A percentile compares a stretch with the other conserved stretches of the same genome.
These are phyloP conservation scores for Pedionomus torquatus DNA, from an alignment of 2,113 vertebrate genomes.

Conservation along the genomic window DNA sequence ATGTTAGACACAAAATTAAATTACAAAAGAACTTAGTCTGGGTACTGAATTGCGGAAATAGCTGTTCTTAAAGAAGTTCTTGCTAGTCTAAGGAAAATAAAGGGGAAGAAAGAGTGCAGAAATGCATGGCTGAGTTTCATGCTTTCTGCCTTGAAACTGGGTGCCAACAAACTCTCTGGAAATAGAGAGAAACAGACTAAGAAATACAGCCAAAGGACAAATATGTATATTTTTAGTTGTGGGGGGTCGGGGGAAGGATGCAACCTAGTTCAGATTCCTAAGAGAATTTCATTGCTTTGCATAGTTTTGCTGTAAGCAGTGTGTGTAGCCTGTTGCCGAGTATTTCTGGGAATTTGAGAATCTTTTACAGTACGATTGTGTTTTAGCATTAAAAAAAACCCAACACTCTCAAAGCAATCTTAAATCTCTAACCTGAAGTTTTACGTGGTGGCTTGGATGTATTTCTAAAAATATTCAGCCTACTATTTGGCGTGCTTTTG, in stretches of 20 bases:
- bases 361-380: not conserved
- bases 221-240: not conserved
- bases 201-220: not conserved
- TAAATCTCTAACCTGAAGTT: not conserved
- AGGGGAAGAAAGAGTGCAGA: conserved; percentile 34
- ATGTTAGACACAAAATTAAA: not conserved
- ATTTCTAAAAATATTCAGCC: not conserved
- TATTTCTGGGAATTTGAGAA: not conserved
- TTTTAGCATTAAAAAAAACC: not conserved
- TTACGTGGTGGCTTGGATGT: accelerated
- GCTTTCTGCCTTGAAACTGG: not conserved
- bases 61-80: not conserved
- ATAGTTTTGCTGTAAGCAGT: not conserved
- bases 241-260: not conserved
- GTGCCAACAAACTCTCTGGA: conserved; percentile 1
- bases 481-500: not conserved
- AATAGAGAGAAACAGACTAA: not conserved
- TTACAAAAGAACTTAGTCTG: not conserved
- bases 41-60: conserved; percentile 6
- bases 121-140: not conserved
- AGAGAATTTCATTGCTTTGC: not conserved
- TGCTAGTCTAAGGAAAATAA: conserved; percentile 48
- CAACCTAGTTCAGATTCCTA: not conserved
- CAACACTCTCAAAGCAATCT: not conserved
- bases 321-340: not conserved